Evolutionary conservation across 2,797 vertebrate species (phyloP), one percentile per base, ranked within the genome.

Genomic region (Pogoniulus pusillus): DNA sequence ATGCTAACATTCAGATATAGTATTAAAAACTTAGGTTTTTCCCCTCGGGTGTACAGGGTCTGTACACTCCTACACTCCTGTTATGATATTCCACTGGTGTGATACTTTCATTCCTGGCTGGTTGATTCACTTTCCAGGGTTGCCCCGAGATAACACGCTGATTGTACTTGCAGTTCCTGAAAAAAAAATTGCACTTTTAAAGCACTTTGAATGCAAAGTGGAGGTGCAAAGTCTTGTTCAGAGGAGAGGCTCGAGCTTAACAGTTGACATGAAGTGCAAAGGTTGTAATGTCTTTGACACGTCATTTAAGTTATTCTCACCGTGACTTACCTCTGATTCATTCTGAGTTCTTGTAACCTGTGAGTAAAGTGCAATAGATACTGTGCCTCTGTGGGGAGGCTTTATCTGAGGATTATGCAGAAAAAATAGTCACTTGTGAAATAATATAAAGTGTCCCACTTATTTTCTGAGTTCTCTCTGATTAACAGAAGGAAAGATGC

Each of bases 221-320:
- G 95, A 95, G 81, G 96, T 95, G 85, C 97, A 97, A 97, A 97
- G 96, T 97, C 95, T 97, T 71, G 12, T 91, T 85, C 88, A 76
- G 68, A 86, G 80, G 49, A 83, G 65, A 91, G 73, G 64, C 58
- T 85, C 72, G 82, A 39, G 73, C 29, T 73, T 69, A 82, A 78
- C 43, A 91, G 86, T 83, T 39, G 85, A 72, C 70, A 83, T 30
- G 37, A 91, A 84, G 97, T 93, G 78, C 97, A 98, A 98, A 98
- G 97, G 96, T 97, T 97, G 71, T 73, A 55, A 54, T 75, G 58
- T 35, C 41, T 74, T 63, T 89, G 96, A 97, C 97, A 98, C 87
- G 80, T 97, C 93, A 94, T 91, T 90, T 89, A 64, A 80, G 69
- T 85, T 2, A 86, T 73, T 88, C 30, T 71, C 39, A 29, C 90